phyloP scores from a whole-genome alignment of 2,888 invertebrate genomes.

The Halictus ligatus region DNA sequence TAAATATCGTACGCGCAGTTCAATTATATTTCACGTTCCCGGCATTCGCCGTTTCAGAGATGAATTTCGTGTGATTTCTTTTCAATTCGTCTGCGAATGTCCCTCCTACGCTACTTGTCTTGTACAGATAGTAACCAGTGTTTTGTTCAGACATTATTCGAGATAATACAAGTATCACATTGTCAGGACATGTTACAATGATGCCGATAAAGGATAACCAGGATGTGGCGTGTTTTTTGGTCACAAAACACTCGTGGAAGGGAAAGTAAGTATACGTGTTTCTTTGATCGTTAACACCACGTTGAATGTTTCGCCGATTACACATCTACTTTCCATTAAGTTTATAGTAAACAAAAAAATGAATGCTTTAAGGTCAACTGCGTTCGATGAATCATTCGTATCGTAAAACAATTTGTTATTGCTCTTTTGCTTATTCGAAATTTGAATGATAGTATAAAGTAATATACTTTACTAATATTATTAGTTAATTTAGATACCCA shows the following conservation, averaged over 20 bases:
- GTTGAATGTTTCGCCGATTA: constrained; percentile 5
- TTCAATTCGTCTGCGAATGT: constrained; percentile 62
- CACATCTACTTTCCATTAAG: not conserved
- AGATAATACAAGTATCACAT: constrained; percentile 61
- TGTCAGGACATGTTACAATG: constrained; percentile 88
- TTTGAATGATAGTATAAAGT: not conserved
- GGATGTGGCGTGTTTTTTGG: constrained; percentile 98
- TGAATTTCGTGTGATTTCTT: constrained; percentile 49
- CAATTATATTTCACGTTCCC: constrained; percentile 18
- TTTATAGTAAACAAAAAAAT: not conserved
- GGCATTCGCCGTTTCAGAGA: constrained; percentile 30
- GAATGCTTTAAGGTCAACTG: not conserved
- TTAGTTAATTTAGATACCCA: not conserved
- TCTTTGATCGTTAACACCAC: constrained; percentile 1
- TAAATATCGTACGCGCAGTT: constrained; percentile 22
- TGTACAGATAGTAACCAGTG: constrained; percentile 67
- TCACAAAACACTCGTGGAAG: constrained; percentile 99
- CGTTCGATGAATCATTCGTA: not conserved
- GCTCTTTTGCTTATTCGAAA: not conserved
- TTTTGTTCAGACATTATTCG: constrained; percentile 58
- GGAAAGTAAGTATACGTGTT: constrained; percentile 91
- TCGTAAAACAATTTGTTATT: constrained; percentile 14
- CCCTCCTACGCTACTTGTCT: constrained; percentile 60
- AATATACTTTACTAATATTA: not conserved
- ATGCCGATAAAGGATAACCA: constrained; percentile 95